Base-by-base conservation (phyloP, 2,888 invertebrate genomes). In the Dicroscelio sp. region DNA sequence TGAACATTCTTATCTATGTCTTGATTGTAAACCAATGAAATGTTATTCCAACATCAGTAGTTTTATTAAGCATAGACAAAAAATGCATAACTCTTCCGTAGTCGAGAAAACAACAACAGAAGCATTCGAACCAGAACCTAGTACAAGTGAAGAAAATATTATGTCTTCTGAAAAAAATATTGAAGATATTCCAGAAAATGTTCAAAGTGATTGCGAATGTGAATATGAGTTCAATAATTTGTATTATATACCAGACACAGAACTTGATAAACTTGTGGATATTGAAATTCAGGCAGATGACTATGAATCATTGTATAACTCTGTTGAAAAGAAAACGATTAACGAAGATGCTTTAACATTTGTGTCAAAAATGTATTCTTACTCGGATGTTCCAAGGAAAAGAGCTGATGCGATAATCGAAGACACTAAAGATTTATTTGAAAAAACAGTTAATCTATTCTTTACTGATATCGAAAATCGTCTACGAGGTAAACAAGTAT, bases 361-460 rank as follows among this genome's bases (percentile, higher is more conserved):
- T 65, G n/a, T 67, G 14, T 52, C 80, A 14, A 80, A 65, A 80
- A 52, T 80, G n/a, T 80, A 80, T 80, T 48, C 80, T 31, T 80
- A 80, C 52, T 8, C 80, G 23, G 80, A 80, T 38, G 48, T 80
- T 80, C 35, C 67, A 20, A 17, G 69, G 31, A 33, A 55, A 69
- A 67, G 69, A 80, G 80, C 58, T 30, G 23, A 67, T 12, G 25
- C n/a, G 20, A 55, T 80, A 27, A 80, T 80, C 27, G n/a, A 23
- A 55, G 58, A 80, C 69, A 55, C 69, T 3, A 69, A 31, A 55
- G 35, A n/a, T 1, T 79, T 79, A 17, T 48, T 65, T 48, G 14
- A 79, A 23, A 35, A 78, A n/a, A 60, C 43, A 23, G 58, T 33
- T 17, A 25, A 55, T 58, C 58, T 25, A 48, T 48, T 55, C 23